Evolutionary conservation across 2,888 invertebrate genomes (phyloP).

Genomic region (Cyclophora punctaria): DNA sequence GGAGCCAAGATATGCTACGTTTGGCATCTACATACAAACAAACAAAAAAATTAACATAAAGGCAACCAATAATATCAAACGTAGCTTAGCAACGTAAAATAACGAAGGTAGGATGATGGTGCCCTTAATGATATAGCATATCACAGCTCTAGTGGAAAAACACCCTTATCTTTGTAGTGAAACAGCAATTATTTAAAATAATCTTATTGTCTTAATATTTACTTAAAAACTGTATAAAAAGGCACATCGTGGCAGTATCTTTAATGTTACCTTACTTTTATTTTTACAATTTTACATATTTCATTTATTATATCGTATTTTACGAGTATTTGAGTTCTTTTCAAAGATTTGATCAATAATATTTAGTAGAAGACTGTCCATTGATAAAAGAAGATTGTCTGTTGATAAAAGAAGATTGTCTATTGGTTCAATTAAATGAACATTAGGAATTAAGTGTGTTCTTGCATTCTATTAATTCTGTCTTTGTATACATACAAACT

Average conservation of each 20-base stretch:
- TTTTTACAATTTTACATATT: conserved; percentile 51
- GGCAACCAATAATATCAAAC: conserved; percentile 2
- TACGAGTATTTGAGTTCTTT: conserved; percentile 42
- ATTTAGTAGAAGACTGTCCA: too few relatives aligned
- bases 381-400: conserved; percentile 14
- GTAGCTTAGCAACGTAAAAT: neutral
- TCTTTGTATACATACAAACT: too few relatives aligned
- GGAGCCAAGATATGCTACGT: too few relatives aligned
- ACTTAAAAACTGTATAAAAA: conserved; percentile 54
- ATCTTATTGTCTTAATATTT: conserved; percentile 26
- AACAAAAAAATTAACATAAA: conserved; percentile 31
- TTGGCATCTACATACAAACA: conserved; percentile 24
- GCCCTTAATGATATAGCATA: conserved; percentile 22
- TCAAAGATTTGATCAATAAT: neutral
- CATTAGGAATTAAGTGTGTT: too few relatives aligned
- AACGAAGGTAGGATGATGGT: conserved; percentile 6
- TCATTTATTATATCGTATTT: conserved; percentile 14
- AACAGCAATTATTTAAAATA: conserved; percentile 6
- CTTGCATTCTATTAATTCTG: too few relatives aligned
- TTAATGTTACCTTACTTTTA: conserved; percentile 33
- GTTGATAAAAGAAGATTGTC: conserved; percentile 19
- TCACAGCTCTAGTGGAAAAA: conserved; percentile 11
- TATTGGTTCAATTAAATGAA: conserved; percentile 5
- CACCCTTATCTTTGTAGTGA: too few relatives aligned
- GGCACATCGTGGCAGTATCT: conserved; percentile 72